A percentile compares a stretch with the other conserved stretches of the same genome.
Conservation (phyloP, 2,797 vertebrate species). For the Taenioides sp. region DNA sequence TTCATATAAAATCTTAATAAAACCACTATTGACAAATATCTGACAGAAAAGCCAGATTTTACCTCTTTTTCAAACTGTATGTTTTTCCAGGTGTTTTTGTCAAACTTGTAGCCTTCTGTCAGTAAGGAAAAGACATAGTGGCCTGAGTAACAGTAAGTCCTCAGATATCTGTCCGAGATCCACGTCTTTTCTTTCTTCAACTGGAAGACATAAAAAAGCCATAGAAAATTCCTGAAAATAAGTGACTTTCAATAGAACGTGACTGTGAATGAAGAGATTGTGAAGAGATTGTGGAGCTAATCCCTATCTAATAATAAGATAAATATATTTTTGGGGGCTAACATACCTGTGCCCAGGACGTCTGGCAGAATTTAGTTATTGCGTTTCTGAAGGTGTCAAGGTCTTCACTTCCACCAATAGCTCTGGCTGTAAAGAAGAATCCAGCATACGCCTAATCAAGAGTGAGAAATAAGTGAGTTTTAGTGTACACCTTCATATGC, state of each 20-base stretch:
- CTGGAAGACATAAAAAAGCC: conserved; percentile 66
- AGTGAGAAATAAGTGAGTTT: not conserved
- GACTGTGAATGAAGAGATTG: too few relatives aligned
- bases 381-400: conserved; percentile 79
- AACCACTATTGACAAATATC: not conserved
- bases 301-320: not conserved
- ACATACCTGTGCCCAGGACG: conserved; percentile 82
- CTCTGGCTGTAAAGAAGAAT: conserved; percentile 82
- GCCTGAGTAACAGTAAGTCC: conserved; percentile 86
- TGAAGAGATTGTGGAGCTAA: too few relatives aligned
- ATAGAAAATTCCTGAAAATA: not conserved
- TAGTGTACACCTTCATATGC: not conserved
- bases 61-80: conserved; percentile 88
- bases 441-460: conserved; percentile 88
- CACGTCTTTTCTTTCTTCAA: conserved; percentile 67
- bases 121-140: conserved; percentile 88
- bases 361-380: conserved; percentile 79
- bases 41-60: not conserved
- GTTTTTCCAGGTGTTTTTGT: conserved; percentile 81
- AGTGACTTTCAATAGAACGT: not conserved
- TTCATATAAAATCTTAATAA: not conserved
- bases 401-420: conserved; percentile 63
- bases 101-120: conserved; percentile 88
- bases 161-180: conserved; percentile 75
- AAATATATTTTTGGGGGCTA: not conserved